phyloP scores from a whole-genome alignment of 1,140 invertebrate genomes.

The Halesus radiatus region DNA sequence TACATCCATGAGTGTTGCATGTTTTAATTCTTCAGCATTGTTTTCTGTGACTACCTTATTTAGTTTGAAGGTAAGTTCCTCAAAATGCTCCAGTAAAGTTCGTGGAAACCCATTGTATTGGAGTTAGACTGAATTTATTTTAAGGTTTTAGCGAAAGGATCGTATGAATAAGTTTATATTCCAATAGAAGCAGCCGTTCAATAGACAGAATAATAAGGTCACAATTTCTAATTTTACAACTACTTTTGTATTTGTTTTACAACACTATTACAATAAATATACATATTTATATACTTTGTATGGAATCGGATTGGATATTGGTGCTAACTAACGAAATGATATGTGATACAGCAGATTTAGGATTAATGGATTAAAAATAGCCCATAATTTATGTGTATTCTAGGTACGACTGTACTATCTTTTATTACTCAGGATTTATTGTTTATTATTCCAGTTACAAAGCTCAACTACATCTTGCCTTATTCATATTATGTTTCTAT shows the following conservation, averaged over 20 bases:
- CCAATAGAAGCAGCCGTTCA: conserved; percentile 22
- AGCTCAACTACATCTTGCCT: too few relatives aligned
- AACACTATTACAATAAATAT: conserved; percentile 53
- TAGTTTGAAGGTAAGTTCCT: background rate
- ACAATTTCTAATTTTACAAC: conserved; percentile 56
- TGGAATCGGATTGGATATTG: conserved; percentile 57
- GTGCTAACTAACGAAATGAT: conserved; percentile 58
- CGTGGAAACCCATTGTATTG: conserved; percentile 50
- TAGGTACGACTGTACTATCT: conserved; percentile 21
- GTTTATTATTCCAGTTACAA: too few relatives aligned
- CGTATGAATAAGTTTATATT: conserved; percentile 16
- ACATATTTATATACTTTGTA: conserved; percentile 54
- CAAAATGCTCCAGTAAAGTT: conserved; percentile 13
- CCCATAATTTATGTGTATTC: conserved; percentile 49
- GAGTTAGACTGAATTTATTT: conserved; percentile 58
- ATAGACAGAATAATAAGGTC: conserved; percentile 45
- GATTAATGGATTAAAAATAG: conserved; percentile 55
- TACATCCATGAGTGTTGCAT: too few relatives aligned
- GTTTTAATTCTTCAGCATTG: too few relatives aligned
- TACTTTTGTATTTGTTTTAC: conserved; percentile 58
- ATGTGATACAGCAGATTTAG: conserved; percentile 58
- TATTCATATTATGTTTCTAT: too few relatives aligned
- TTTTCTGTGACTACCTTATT: too few relatives aligned
- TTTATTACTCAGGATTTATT: background rate
- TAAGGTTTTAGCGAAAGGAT: conserved; percentile 47